These are phyloP conservation scores for Anas bernieri DNA, from an alignment of 2,797 vertebrate species.

Conservation along the genomic window DNA sequence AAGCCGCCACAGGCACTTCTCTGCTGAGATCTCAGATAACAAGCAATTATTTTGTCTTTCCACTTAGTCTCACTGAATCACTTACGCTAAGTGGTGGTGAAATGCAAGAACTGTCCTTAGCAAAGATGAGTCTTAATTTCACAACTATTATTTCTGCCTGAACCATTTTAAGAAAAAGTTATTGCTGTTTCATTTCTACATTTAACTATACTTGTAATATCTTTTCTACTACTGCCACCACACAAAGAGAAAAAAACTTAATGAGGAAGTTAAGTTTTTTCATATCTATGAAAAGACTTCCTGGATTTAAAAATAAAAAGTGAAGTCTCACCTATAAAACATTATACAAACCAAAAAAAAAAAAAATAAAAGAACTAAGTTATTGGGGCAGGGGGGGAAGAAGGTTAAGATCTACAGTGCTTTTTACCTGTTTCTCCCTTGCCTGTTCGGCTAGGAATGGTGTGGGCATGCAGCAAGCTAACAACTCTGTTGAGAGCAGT, in stretches of 20 bases:
- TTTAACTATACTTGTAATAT: background rate
- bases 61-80: slow-evolving; percentile 1
- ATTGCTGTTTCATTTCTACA: background rate
- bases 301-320: background rate
- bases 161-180: background rate
- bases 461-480: slow-evolving; percentile 85
- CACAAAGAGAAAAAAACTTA: background rate
- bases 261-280: background rate
- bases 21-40: slow-evolving; percentile 39
- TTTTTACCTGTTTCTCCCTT: slow-evolving; percentile 81
- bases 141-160: background rate
- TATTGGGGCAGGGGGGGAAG: rapidly evolving
- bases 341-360: background rate
- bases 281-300: background rate
- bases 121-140: background rate
- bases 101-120: background rate
- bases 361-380: background rate
- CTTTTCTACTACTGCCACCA: background rate
- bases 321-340: background rate
- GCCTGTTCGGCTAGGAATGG: slow-evolving; percentile 82
- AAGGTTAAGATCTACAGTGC: background rate
- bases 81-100: background rate
- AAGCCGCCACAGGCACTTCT: slow-evolving; percentile 17
- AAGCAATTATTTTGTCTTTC: slow-evolving; percentile 35
- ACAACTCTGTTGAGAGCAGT: slow-evolving; percentile 87